phyloP scores from a whole-genome alignment of 2,888 invertebrate genomes.

The Diaprepes abbreviatus region DNA sequence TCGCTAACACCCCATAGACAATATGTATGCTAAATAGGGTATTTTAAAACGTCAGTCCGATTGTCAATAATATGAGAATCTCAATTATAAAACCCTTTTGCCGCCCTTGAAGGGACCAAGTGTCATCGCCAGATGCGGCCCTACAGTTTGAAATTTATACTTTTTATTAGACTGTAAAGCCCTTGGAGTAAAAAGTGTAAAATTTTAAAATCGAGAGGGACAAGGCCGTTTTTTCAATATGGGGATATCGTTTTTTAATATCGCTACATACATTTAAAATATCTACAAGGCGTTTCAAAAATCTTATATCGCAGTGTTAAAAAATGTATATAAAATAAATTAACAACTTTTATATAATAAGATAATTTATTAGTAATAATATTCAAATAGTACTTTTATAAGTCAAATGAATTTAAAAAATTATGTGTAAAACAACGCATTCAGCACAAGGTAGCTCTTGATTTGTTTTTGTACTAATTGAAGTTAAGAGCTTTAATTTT shows the following conservation, averaged over 20 bases:
- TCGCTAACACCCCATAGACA: constrained; percentile 58
- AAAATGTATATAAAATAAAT: no score
- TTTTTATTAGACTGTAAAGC: constrained; percentile 40
- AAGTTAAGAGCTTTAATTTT: no score
- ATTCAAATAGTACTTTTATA: no score
- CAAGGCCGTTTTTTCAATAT: constrained; percentile 10
- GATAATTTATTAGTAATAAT: no score
- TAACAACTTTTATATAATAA: no score
- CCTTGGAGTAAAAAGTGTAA: constrained; percentile 42
- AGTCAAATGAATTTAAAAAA: no score
- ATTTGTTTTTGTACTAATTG: no score
- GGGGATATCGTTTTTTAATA: constrained; percentile 28
- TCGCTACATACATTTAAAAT: constrained; percentile 34
- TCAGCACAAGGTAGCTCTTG: no score
- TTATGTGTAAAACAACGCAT: no score
- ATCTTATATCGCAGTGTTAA: no score
- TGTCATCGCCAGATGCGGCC: constrained; percentile 58
- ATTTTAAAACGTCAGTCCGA: constrained; percentile 61
- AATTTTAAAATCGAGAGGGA: constrained; percentile 45
- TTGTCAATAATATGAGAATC: constrained; percentile 62
- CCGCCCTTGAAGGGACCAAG: constrained; percentile 51
- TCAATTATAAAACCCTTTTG: constrained; percentile 67
- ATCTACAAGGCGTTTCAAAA: no score
- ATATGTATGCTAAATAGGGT: constrained; percentile 67
- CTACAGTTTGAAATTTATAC: constrained; percentile 48